A percentile compares a stretch with the other conserved stretches of the same genome.
Evolutionary conservation across 2,797 vertebrate genomes (phyloP).

Genomic region (Serranus cabrilla): DNA sequence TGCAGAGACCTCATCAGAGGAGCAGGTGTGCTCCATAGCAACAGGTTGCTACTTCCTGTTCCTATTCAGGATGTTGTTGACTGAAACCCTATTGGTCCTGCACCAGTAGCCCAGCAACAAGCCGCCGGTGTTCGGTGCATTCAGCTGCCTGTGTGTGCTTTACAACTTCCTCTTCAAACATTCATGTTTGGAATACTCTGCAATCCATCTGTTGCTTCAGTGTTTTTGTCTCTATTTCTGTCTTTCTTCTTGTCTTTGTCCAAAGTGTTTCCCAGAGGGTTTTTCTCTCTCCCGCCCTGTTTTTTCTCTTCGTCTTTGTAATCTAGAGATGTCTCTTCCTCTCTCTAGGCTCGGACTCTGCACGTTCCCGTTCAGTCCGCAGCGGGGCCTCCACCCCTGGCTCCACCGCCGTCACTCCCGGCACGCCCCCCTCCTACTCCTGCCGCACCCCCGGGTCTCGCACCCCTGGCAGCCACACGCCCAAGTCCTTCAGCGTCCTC

Average conservation of each 20-base stretch:
- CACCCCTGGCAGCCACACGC: conserved; percentile 92
- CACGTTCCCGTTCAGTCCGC: conserved; percentile 92
- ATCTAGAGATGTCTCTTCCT: neutral
- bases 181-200: conserved; percentile 36
- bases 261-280: neutral
- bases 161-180: conserved; percentile 37
- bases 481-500: conserved; percentile 93
- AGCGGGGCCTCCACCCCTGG: conserved; percentile 95
- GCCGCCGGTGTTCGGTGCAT: conserved; percentile 8
- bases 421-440: conserved; percentile 93
- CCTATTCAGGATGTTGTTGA: conserved; percentile 7
- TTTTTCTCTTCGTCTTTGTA: neutral
- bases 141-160: conserved; percentile 45
- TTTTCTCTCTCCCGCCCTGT: neutral
- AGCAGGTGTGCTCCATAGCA: conserved; percentile 42
- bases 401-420: conserved; percentile 94
- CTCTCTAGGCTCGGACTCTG: conserved; percentile 89
- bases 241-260: neutral
- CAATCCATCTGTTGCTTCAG: conserved; percentile 4
- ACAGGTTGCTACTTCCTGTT: conserved; percentile 19
- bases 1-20: conserved; percentile 17
- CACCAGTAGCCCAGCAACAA: conserved; percentile 66
- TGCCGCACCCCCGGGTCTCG: conserved; percentile 95
- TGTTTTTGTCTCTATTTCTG: neutral
- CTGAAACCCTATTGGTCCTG: conserved; percentile 17